Percentiles rank a stretch among this genome's conserved stretches.
These are phyloP conservation scores for Elachura formosa DNA, from an alignment of 2,113 vertebrate genomes.

Conservation along the genomic window DNA sequence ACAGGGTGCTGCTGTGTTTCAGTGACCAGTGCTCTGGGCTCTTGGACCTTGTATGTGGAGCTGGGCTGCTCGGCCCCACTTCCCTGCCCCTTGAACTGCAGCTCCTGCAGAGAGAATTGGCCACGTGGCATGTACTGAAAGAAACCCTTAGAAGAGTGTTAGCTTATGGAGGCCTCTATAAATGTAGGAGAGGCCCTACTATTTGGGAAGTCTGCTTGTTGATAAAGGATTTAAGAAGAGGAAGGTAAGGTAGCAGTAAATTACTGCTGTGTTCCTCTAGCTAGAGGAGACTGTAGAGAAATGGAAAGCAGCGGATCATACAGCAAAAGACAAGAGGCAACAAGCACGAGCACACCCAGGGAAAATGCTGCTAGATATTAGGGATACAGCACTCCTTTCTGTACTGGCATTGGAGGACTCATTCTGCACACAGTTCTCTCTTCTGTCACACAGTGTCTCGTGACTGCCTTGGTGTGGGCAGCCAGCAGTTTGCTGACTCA, in stretches of 20 bases:
- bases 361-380: not conserved
- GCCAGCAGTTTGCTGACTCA: not conserved
- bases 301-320: not conserved
- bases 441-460: accelerated
- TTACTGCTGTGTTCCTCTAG: not conserved
- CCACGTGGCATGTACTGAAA: not conserved
- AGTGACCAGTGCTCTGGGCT: not conserved
- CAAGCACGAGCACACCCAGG: not conserved
- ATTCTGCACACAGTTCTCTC: not conserved
- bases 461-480: not conserved
- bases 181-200: not conserved
- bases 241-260: accelerated
- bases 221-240: not conserved
- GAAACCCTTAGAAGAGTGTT: not conserved
- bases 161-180: not conserved
- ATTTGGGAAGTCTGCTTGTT: not conserved
- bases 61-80: not conserved
- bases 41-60: not conserved
- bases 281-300: not conserved
- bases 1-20: not conserved
- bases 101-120: not conserved
- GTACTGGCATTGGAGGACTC: not conserved
- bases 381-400: not conserved
- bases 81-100: not conserved
- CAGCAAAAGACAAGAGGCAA: not conserved